Percentiles rank a stretch among this genome's conserved stretches.
phyloP scores from a whole-genome alignment of 2,888 invertebrate species.

The Scaeva pyrastri region DNA sequence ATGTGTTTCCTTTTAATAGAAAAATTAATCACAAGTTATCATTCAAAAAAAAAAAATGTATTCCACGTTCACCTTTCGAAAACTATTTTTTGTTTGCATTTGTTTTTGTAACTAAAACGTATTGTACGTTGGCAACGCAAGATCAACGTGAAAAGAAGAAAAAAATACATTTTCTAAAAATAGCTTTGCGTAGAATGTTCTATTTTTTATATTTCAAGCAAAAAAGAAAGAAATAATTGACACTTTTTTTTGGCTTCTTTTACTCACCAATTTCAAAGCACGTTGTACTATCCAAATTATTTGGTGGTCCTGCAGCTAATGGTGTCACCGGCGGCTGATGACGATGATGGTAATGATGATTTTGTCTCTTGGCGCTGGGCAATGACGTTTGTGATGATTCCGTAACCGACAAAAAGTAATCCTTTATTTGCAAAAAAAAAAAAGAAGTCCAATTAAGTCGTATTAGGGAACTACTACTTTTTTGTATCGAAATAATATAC shows the following conservation, averaged over 20 bases:
- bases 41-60: background rate
- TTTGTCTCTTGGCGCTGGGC: slow-evolving; percentile 60
- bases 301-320: slow-evolving; percentile 69
- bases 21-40: slow-evolving; percentile 55
- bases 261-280: slow-evolving; percentile 78
- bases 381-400: slow-evolving; percentile 65
- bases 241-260: background rate
- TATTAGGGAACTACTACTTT: background rate
- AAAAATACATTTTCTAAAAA: slow-evolving; percentile 52
- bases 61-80: slow-evolving; percentile 39
- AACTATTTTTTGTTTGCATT: background rate
- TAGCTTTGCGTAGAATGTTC: slow-evolving; percentile 59
- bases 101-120: background rate
- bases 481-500: slow-evolving; percentile 1
- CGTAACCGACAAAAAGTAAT: slow-evolving; percentile 73
- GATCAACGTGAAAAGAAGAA: slow-evolving; percentile 38
- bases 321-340: slow-evolving; percentile 70
- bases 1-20: slow-evolving; percentile 54
- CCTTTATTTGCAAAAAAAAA: slow-evolving; percentile 49
- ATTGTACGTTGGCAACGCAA: slow-evolving; percentile 30
- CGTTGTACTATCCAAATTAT: slow-evolving; percentile 71
- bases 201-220: slow-evolving; percentile 38
- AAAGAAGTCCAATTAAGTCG: slow-evolving; percentile 43
- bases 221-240: slow-evolving; percentile 1
- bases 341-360: slow-evolving; percentile 69